phyloP scores from a whole-genome alignment of 1,140 invertebrate genomes.

The Nasonia longicornis region DNA sequence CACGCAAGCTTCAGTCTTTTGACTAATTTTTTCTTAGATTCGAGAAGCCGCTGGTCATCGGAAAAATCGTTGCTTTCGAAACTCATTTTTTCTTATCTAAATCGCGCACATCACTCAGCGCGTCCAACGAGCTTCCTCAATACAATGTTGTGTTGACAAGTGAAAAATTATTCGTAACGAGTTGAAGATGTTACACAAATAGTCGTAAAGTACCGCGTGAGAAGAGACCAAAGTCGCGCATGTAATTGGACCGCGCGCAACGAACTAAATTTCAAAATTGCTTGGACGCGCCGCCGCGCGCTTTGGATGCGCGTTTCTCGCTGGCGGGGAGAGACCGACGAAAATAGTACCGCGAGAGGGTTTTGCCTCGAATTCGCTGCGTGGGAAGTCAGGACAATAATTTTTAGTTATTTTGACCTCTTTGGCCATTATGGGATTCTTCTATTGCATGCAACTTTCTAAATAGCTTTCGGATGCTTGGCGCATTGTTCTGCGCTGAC shows the following conservation, averaged over 20 bases:
- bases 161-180: constrained; percentile 13
- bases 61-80: not conserved
- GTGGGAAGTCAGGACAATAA: constrained; percentile 46
- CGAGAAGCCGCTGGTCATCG: constrained; percentile 24
- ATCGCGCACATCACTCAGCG: constrained; percentile 9
- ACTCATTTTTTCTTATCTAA: constrained; percentile 24
- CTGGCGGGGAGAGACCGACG: constrained; percentile 45
- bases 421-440: constrained; percentile 22
- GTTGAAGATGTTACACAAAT: not conserved
- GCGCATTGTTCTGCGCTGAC: not conserved
- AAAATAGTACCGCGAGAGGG: constrained; percentile 55
- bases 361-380: constrained; percentile 41
- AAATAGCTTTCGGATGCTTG: not conserved
- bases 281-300: constrained; percentile 21
- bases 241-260: constrained; percentile 36
- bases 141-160: not conserved
- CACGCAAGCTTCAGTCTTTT: constrained; percentile 44
- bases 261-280: constrained; percentile 49
- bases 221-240: constrained; percentile 21
- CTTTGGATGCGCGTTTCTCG: not conserved
- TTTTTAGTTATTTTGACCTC: constrained; percentile 45
- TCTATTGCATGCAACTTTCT: not conserved
- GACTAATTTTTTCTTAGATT: constrained; percentile 37
- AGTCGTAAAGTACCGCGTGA: not conserved
- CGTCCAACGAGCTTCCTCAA: not conserved